Base-by-base conservation (phyloP, 2,113 vertebrate species). In the Hucho hucho region DNA sequence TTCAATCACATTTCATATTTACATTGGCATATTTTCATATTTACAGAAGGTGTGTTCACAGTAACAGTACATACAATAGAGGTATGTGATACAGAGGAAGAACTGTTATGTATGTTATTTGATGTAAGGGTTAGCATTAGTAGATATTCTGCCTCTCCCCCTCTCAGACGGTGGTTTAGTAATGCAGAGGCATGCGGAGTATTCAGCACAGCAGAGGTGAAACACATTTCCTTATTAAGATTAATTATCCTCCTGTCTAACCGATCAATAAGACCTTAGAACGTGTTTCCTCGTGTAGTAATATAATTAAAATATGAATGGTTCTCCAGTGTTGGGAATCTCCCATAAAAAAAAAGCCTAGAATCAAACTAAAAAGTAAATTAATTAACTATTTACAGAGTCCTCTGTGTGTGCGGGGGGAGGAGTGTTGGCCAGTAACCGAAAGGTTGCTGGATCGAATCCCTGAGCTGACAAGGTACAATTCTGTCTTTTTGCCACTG, bases 261-360 rank as follows among this genome's bases (percentile, higher is more conserved):
- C 0, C 29, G 7, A 86, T 87, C 81, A 85, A 84, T 88, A 77
- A 76, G 71, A 78, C 75, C 75, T 75, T 83, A 70, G 82, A 78
- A 87, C 75, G 74, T 29, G 69, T 81, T 84, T 82, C 77, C 70
- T 83, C 64, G 81, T 80, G 63, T 76, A 76, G 65, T 81, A 87
- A 85, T 81, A 22, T 22, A 73, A 84, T 87, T 82, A 22, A 70
- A 79, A 78, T 82, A 87, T 78, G 75, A 79, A 47, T 73, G 66
- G 25, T 78, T 81, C 65, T 68, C 18, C 32, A 29, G 16, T 6
- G 20, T 76, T 14, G 29, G 76, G 70, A 71, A 81, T 73, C 69
- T 71, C 67, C 72, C 66, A 26, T 2, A 53, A 80, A 77, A 68
- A 84, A 81, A 85, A 61, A 73, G 32, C 6, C 32, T 43, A 64